phyloP scores from a whole-genome alignment of 2,113 vertebrate genomes.

The Oncorhynchus gorbuscha region DNA sequence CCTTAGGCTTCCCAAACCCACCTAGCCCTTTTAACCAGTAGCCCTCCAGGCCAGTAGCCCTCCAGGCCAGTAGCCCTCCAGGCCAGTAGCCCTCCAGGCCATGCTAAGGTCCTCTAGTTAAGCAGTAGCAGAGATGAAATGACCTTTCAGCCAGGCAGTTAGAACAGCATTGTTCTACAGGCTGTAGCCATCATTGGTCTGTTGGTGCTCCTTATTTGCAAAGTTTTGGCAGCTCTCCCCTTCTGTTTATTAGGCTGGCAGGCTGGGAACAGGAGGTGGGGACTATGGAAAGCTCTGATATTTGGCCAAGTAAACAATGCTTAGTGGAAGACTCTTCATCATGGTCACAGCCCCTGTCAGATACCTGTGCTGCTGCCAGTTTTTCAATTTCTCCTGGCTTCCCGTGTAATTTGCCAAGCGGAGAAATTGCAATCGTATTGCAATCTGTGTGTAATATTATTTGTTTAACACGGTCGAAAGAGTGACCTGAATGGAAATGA shows the following conservation, averaged over 20 bases:
- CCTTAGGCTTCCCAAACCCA: no score
- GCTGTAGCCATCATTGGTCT: constrained; percentile 29
- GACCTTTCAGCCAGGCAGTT: constrained; percentile 51
- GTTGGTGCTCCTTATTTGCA: constrained; percentile 48
- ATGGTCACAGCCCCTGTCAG: constrained; percentile 73
- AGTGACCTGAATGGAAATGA: constrained; percentile 62
- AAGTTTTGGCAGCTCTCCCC: constrained; percentile 48
- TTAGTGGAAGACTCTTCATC: constrained; percentile 73
- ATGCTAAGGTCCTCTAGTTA: constrained; percentile 20
- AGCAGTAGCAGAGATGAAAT: constrained; percentile 49
- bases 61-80: no score
- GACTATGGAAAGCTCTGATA: constrained; percentile 65
- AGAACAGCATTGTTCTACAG: constrained; percentile 48
- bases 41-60: no score
- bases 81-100: neutral
- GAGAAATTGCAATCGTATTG: constrained; percentile 58
- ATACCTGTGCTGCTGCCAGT: constrained; percentile 66
- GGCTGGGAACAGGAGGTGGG: constrained; percentile 41
- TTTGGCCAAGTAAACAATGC: constrained; percentile 69
- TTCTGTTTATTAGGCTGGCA: constrained; percentile 62
- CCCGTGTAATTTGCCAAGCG: constrained; percentile 63
- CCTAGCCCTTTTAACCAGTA: no score
- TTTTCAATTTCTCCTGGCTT: constrained; percentile 70
- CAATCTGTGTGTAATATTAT: constrained; percentile 68
- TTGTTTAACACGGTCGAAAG: constrained; percentile 60